Base-by-base conservation (phyloP, 2,797 vertebrate species). In the Sebastes oblongus region DNA sequence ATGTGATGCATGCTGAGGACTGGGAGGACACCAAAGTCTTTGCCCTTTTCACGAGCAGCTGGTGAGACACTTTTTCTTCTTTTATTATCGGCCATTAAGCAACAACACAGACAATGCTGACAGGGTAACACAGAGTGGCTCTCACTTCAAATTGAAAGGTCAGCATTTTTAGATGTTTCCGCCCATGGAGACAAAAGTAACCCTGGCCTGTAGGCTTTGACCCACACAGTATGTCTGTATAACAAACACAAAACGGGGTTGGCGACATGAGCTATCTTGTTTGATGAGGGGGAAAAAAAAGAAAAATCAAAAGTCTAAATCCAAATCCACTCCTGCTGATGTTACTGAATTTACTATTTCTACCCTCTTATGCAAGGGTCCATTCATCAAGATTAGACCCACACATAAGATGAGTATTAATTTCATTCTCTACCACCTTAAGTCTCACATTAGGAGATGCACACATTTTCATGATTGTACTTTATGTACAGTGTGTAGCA, bases 41-140 rank as follows among this genome's bases (percentile, higher is more conserved):
- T n/a, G 95, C 89, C 0, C 93, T 97, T 4, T 97, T 97, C 78
- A 93, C 94, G 9, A 96, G 95, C 88, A 94, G 94, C 91, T 97
- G 96, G 96, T 96, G 36, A 84, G 94, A 77, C 52, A 71, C 54
- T 81, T 87, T 72, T 46, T 2, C 58, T 91, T 87, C 66, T 55
- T 64, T 71, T 78, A 42, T 72, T 69, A 5, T 78, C 13, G 42
- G 29, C 56, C 72, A 39, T 66, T 27, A 66, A 65, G 70, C 67
- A 73, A 30, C 70, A 50, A 36, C 22, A 42, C 20, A 36, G 5
- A 34, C 46, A 20, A 61, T 0, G 20, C 50, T 75, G 74, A 80
- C 70, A 60, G 2, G 18, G 24, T 27, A n/a, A 65, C 22, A 52
- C 25, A 30, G 6, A 34, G 4, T 16, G 6, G 6, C 14, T 8